Percentiles rank a stretch among this genome's conserved stretches.
Evolutionary conservation across 2,113 vertebrate genomes (phyloP).

Genomic region (Cervus canadensis): DNA sequence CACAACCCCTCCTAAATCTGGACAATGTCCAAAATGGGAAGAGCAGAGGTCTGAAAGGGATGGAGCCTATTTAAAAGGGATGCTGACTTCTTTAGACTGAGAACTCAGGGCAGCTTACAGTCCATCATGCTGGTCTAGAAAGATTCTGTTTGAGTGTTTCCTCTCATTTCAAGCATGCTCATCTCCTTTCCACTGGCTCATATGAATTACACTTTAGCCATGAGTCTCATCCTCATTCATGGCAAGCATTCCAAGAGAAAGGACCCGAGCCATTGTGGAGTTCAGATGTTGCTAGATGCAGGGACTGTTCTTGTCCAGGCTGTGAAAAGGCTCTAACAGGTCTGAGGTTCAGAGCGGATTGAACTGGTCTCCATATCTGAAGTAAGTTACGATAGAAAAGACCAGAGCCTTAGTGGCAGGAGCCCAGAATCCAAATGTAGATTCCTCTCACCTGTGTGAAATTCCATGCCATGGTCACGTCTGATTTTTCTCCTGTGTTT

Average conservation of each 20-base stretch:
- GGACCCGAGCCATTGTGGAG: rapidly evolving
- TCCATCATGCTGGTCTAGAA: not conserved
- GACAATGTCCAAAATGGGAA: not conserved
- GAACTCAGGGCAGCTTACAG: not conserved
- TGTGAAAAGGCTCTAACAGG: rapidly evolving
- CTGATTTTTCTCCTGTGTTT: rapidly evolving
- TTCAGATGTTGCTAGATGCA: rapidly evolving
- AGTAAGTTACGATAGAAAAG: not conserved
- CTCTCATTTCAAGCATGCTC: rapidly evolving
- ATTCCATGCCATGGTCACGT: rapidly evolving
- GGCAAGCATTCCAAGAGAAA: not conserved
- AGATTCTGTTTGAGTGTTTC: not conserved
- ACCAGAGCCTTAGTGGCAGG: rapidly evolving
- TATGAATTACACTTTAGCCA: not conserved
- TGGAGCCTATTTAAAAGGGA: rapidly evolving
- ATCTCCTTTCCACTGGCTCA: not conserved
- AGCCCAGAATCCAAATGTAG: not conserved
- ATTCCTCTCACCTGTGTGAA: not conserved
- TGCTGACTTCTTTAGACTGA: rapidly evolving
- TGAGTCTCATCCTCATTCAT: not conserved
- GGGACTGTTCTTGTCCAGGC: rapidly evolving
- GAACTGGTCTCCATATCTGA: not conserved
- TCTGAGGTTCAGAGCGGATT: rapidly evolving
- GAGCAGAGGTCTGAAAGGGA: not conserved
- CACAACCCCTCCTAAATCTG: not conserved